Conservation (phyloP, 92 coral and sea anemone genomes). For the Galaxea fascicularis region DNA sequence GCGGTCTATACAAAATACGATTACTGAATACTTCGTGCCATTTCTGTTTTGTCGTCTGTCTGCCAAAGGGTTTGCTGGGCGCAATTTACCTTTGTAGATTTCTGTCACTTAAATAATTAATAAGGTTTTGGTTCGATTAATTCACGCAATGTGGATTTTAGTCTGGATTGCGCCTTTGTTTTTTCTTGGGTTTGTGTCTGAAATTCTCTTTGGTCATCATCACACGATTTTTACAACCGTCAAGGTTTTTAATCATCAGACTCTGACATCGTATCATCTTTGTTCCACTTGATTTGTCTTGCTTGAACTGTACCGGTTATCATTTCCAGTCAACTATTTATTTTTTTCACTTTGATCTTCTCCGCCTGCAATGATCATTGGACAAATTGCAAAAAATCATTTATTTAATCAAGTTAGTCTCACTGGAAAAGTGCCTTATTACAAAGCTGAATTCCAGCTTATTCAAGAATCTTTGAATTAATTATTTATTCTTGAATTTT, state of each 20-base stretch:
- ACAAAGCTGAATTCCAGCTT: neutral
- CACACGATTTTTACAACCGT: neutral
- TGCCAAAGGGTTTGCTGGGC: slow-evolving; percentile 34
- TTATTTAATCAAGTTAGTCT: slow-evolving; percentile 13
- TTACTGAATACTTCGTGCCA: slow-evolving; percentile 50
- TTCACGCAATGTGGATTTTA: slow-evolving; percentile 30
- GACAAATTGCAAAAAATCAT: slow-evolving; percentile 17
- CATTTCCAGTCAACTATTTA: neutral
- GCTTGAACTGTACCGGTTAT: neutral
- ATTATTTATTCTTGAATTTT: slow-evolving; percentile 21
- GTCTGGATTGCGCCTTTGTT: neutral
- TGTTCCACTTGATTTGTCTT: neutral
- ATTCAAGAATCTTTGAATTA: slow-evolving; percentile 26
- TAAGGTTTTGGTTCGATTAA: slow-evolving; percentile 11
- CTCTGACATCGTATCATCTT: neutral
- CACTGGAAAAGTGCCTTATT: slow-evolving; percentile 8
- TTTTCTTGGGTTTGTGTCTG: neutral
- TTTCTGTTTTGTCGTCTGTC: slow-evolving; percentile 41
- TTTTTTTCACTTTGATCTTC: neutral
- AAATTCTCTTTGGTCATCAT: neutral
- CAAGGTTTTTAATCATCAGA: neutral
- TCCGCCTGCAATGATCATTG: neutral
- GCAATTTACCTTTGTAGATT: slow-evolving; percentile 27
- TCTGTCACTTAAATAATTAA: slow-evolving; percentile 42
- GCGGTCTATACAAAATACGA: slow-evolving; percentile 36